These are phyloP conservation scores for Muricea muricata DNA, from an alignment of 92 coral and sea anemone genomes.

Conservation along the genomic window DNA sequence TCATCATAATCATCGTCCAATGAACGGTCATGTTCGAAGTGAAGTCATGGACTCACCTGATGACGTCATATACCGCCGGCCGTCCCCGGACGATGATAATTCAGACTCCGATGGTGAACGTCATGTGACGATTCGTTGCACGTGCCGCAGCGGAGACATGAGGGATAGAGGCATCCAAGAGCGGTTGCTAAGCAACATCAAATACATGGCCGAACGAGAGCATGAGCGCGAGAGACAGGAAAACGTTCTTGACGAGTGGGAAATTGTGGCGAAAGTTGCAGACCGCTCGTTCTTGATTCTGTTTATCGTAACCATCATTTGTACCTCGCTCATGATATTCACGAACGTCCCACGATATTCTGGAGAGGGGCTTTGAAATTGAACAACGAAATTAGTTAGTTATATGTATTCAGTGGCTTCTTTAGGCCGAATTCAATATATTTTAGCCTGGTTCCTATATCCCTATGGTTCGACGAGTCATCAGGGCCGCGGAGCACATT, in stretches of 20 bases:
- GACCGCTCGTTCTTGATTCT: conserved; percentile 86
- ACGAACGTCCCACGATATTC: conserved; percentile 71
- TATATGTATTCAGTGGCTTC: no score
- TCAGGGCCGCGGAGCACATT: no score
- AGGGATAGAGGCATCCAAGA: conserved; percentile 67
- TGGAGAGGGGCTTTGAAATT: neutral
- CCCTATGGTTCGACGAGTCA: no score
- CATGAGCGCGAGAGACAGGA: conserved; percentile 90
- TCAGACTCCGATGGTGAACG: conserved; percentile 18
- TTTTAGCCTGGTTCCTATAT: no score
- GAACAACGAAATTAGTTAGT: no score
- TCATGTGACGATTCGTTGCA: conserved; percentile 7
- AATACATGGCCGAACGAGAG: conserved; percentile 81
- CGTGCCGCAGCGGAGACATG: conserved; percentile 69
- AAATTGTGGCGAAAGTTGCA: conserved; percentile 92
- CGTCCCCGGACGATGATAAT: neutral
- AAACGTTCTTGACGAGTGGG: conserved; percentile 90
- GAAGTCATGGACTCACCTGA: conserved; percentile 25
- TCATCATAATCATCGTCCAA: neutral
- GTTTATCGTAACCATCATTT: conserved; percentile 88
- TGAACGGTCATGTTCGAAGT: conserved; percentile 33
- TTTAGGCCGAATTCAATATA: no score
- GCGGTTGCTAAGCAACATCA: conserved; percentile 78
- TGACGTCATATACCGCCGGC: conserved; percentile 10
- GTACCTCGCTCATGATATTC: conserved; percentile 88